Percentiles rank a stretch among this genome's conserved stretches.
Evolutionary conservation across 2,888 invertebrate genomes (phyloP).

Genomic region (Troides aeacus): DNA sequence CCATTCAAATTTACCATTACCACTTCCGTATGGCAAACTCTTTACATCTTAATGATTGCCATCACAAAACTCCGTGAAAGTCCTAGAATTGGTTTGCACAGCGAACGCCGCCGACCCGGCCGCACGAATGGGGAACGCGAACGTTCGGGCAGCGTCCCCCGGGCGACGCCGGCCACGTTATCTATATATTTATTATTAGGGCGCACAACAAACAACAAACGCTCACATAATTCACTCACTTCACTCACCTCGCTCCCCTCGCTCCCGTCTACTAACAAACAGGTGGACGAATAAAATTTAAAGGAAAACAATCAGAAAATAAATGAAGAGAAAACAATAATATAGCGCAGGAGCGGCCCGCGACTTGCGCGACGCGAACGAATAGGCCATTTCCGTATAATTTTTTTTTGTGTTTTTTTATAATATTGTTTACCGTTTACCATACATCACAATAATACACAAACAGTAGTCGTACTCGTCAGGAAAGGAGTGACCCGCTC

Average conservation of each 20-base stretch:
- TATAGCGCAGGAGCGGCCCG: constrained; percentile 40
- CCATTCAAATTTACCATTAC: not conserved
- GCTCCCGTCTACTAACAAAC: constrained; percentile 59
- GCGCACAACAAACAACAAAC: constrained; percentile 75
- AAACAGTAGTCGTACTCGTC: constrained; percentile 53
- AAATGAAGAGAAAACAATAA: constrained; percentile 52
- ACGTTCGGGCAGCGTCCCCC: not conserved
- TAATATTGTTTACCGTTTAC: constrained; percentile 36
- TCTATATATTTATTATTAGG: constrained; percentile 45
- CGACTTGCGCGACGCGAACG: constrained; percentile 47
- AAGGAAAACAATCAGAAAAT: constrained; percentile 51
- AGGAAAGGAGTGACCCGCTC: constrained; percentile 49
- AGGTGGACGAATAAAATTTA: constrained; percentile 64
- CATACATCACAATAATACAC: constrained; percentile 64
- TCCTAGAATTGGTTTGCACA: not conserved
- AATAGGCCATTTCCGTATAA: constrained; percentile 55
- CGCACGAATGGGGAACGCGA: no score
- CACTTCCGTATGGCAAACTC: not conserved
- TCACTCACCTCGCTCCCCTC: constrained; percentile 32
- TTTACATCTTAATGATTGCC: no score
- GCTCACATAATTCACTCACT: constrained; percentile 58
- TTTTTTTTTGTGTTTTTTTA: constrained; percentile 52
- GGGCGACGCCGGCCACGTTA: not conserved
- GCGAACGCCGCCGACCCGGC: not conserved
- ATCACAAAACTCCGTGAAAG: no score